Conservation (phyloP, 53 echinoderm and acorn worm genomes). For the Zoroaster sp. region DNA sequence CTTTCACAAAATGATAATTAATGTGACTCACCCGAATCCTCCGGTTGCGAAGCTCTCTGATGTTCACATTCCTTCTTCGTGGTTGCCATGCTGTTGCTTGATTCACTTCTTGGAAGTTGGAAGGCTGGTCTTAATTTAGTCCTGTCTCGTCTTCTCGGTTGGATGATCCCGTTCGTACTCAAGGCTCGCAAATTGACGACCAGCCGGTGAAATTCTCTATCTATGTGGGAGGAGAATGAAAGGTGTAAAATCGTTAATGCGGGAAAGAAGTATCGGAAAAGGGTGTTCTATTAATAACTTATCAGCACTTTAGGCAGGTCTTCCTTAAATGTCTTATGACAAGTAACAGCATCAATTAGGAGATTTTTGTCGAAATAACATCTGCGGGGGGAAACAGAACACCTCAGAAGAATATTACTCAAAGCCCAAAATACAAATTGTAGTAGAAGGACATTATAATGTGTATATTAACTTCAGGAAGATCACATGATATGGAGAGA, state of each 20-base stretch:
- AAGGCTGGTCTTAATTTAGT: background rate
- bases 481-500: no score
- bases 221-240: background rate
- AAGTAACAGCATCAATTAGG: no score
- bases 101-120: background rate
- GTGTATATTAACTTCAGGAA: no score
- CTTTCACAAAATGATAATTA: background rate
- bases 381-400: no score
- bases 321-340: background rate
- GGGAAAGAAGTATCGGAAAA: background rate
- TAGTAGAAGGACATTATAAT: no score
- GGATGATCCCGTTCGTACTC: background rate
- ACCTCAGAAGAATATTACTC: no score
- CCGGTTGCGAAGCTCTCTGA: background rate
- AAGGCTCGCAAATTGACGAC: background rate
- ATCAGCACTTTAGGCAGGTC: background rate
- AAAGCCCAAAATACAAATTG: no score
- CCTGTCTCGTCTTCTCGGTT: background rate
- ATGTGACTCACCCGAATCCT: background rate
- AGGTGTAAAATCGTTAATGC: background rate
- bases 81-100: background rate
- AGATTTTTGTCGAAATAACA: no score
- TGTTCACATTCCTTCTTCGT: background rate
- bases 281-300: background rate
- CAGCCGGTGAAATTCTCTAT: background rate